phyloP scores from a whole-genome alignment of 2,113 vertebrate genomes.

The Synodontis membranacea region DNA sequence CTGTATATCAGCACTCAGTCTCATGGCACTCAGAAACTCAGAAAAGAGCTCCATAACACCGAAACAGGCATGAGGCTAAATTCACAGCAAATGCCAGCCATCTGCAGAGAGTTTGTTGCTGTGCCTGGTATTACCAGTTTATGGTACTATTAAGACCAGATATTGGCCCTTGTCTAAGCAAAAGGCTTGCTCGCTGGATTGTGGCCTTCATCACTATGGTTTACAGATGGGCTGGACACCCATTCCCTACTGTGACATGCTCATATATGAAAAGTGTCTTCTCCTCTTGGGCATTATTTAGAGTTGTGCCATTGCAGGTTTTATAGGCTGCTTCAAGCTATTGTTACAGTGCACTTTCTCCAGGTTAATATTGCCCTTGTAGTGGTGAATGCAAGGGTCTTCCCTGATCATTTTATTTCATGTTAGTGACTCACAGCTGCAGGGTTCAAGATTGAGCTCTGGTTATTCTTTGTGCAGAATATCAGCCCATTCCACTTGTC shows the following conservation, averaged over 20 bases:
- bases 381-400: neutral
- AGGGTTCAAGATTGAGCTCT: neutral
- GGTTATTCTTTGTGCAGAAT: neutral
- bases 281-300: neutral
- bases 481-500: neutral
- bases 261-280: neutral
- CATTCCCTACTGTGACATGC: neutral
- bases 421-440: neutral
- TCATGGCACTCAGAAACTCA: neutral
- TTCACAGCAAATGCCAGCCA: neutral
- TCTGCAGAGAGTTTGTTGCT: neutral
- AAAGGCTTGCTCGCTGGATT: neutral
- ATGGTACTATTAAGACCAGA: neutral
- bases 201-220: neutral
- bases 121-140: neutral
- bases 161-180: neutral
- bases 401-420: conserved; percentile 6
- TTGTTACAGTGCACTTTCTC: neutral
- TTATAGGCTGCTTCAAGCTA: neutral
- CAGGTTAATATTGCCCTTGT: neutral
- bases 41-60: neutral
- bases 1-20: neutral
- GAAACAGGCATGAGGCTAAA: neutral
- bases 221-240: neutral
- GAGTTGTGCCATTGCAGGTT: neutral